Conservation (phyloP, 2,888 invertebrate genomes). For the Agriopis marginaria region DNA sequence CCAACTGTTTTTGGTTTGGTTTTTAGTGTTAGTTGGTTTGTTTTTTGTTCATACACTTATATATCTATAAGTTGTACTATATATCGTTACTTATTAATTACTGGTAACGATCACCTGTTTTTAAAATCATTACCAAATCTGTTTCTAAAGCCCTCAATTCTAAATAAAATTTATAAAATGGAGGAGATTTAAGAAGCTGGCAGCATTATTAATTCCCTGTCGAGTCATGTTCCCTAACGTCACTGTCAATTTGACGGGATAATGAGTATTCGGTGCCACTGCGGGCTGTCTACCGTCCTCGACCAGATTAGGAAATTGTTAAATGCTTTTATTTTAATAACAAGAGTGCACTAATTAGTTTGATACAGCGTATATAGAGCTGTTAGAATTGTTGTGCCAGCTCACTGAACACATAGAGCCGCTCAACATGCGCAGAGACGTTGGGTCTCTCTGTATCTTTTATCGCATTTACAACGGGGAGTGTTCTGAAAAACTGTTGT, state of each 20-base stretch:
- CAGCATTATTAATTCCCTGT: constrained; percentile 22
- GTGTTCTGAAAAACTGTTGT: too few relatives aligned
- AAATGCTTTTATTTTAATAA: not conserved
- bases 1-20: too few relatives aligned
- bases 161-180: constrained; percentile 1
- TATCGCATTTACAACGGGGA: too few relatives aligned
- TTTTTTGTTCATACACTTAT: too few relatives aligned
- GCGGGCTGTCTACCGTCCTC: not conserved
- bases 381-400: too few relatives aligned
- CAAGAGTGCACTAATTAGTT: not conserved
- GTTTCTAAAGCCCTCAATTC: not conserved
- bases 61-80: too few relatives aligned
- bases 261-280: constrained; percentile 6
- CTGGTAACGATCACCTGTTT: not conserved
- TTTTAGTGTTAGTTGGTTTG: too few relatives aligned
- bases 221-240: constrained; percentile 21
- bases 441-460: too few relatives aligned
- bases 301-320: constrained; percentile 1
- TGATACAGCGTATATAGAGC: not conserved
- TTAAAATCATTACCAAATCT: not conserved
- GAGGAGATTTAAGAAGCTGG: constrained; percentile 19
- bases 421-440: too few relatives aligned
- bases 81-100: too few relatives aligned
- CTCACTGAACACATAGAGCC: too few relatives aligned
- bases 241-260: constrained; percentile 23